phyloP scores from a whole-genome alignment of 2,888 invertebrate species.

The Mimas tiliae region DNA sequence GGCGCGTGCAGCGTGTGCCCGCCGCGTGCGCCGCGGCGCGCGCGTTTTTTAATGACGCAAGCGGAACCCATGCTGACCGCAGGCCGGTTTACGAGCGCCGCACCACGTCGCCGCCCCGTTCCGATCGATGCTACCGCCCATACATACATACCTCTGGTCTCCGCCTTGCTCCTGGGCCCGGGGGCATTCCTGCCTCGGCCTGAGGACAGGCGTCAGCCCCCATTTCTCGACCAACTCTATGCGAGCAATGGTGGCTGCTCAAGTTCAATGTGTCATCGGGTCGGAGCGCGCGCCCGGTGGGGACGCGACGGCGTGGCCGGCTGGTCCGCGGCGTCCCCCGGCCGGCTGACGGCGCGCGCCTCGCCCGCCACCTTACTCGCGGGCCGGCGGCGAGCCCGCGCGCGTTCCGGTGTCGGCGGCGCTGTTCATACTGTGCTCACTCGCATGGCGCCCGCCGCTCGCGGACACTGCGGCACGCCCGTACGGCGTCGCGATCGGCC shows the following conservation, averaged over 20 bases:
- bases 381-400: slow-evolving; percentile 53
- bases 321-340: slow-evolving; percentile 78
- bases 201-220: slow-evolving; percentile 99
- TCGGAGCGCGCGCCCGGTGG: slow-evolving; percentile 70
- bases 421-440: slow-evolving; percentile 53
- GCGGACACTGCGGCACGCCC: slow-evolving; percentile 66
- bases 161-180: slow-evolving; percentile 88
- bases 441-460: slow-evolving; percentile 58
- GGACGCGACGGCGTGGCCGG: slow-evolving; percentile 70
- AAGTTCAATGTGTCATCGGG: slow-evolving; percentile 80
- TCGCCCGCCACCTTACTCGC: slow-evolving; percentile 68
- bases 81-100: slow-evolving; percentile 54
- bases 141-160: slow-evolving; percentile 88
- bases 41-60: slow-evolving; percentile 54
- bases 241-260: slow-evolving; percentile 97
- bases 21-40: slow-evolving; percentile 38
- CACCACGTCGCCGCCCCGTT: slow-evolving; percentile 46
- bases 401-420: slow-evolving; percentile 52
- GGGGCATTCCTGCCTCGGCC: slow-evolving; percentile 98
- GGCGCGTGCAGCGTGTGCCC: slow-evolving; percentile 35
- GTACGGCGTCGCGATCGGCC: slow-evolving; percentile 34
- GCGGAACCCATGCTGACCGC: slow-evolving; percentile 61
- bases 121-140: slow-evolving; percentile 32
- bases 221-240: slow-evolving; percentile 98
- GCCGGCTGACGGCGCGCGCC: slow-evolving; percentile 66